A percentile compares a stretch with the other conserved stretches of the same genome.
Conservation (phyloP, 1,140 invertebrate genomes). For the Calephelis virginiensis region DNA sequence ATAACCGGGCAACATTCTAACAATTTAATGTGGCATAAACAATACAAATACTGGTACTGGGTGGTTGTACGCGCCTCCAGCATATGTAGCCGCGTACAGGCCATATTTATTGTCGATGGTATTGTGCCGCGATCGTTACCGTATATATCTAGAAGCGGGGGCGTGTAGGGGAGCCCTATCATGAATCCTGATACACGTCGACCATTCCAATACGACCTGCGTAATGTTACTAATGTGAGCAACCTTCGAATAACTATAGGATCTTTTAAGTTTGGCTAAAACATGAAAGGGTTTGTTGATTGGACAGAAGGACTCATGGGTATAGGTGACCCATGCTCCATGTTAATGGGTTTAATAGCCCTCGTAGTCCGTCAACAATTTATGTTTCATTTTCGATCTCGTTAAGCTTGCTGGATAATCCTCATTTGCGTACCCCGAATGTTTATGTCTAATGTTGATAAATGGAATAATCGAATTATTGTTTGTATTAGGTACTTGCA, state of each 20-base stretch:
- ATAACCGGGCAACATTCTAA: slow-evolving; percentile 74
- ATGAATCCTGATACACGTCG: slow-evolving; percentile 69
- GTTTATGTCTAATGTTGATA: slow-evolving; percentile 51
- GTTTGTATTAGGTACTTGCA: too few species aligned
- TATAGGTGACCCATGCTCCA: slow-evolving; percentile 56
- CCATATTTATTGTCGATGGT: slow-evolving; percentile 74
- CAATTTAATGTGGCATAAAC: slow-evolving; percentile 77
- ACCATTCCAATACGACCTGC: slow-evolving; percentile 51
- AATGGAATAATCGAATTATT: slow-evolving; percentile 53
- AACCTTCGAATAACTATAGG: slow-evolving; percentile 33
- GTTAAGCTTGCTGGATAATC: slow-evolving; percentile 67
- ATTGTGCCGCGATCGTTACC: slow-evolving; percentile 74
- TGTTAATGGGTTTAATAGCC: slow-evolving; percentile 75
- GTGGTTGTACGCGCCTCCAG: slow-evolving; percentile 58
- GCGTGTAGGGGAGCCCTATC: slow-evolving; percentile 63
- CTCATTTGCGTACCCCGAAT: slow-evolving; percentile 43
- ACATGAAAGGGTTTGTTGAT: slow-evolving; percentile 65
- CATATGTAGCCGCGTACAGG: slow-evolving; percentile 62
- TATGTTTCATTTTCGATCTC: slow-evolving; percentile 78
- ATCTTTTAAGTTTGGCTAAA: slow-evolving; percentile 38
- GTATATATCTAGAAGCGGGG: slow-evolving; percentile 67
- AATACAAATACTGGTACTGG: slow-evolving; percentile 63
- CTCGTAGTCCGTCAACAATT: slow-evolving; percentile 61
- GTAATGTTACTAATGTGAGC: slow-evolving; percentile 35
- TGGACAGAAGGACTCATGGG: slow-evolving; percentile 56